These are phyloP conservation scores for Hirundichthys speculiger DNA, from an alignment of 2,113 vertebrate genomes.

Conservation along the genomic window DNA sequence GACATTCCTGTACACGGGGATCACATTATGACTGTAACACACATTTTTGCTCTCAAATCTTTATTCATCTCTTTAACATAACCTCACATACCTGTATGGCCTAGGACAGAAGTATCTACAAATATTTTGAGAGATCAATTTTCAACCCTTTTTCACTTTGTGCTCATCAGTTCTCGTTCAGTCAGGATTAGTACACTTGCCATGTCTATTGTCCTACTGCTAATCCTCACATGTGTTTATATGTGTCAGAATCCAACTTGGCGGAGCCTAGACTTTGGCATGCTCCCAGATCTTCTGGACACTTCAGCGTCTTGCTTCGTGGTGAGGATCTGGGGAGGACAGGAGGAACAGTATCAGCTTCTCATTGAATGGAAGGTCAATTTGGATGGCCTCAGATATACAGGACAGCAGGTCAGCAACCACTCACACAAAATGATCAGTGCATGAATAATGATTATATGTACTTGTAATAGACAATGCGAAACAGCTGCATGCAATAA, in stretches of 20 bases:
- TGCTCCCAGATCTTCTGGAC: constrained; percentile 94
- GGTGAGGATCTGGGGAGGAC: constrained; percentile 96
- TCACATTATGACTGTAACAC: constrained; percentile 9
- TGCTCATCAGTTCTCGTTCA: not conserved
- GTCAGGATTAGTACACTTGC: not conserved
- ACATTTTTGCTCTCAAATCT: not conserved
- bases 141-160: not conserved
- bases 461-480: too few species aligned
- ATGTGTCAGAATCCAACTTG: constrained; percentile 92
- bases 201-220: not conserved
- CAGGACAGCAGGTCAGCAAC: constrained; percentile 92
- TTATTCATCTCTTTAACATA: not conserved
- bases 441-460: not conserved
- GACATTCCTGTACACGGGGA: too few species aligned
- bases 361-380: constrained; percentile 98
- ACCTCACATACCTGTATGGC: not conserved
- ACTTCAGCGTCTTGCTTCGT: constrained; percentile 95
- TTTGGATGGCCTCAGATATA: constrained; percentile 93
- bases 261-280: constrained; percentile 95
- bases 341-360: constrained; percentile 86
- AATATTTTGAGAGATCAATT: too few species aligned
- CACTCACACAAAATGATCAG: not conserved
- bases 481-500: too few species aligned
- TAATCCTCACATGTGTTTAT: constrained; percentile 30
- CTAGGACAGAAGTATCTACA: too few species aligned